Evolutionary conservation across 2,888 invertebrate species (phyloP).

Genomic region (Lasioglossum vierecki): DNA sequence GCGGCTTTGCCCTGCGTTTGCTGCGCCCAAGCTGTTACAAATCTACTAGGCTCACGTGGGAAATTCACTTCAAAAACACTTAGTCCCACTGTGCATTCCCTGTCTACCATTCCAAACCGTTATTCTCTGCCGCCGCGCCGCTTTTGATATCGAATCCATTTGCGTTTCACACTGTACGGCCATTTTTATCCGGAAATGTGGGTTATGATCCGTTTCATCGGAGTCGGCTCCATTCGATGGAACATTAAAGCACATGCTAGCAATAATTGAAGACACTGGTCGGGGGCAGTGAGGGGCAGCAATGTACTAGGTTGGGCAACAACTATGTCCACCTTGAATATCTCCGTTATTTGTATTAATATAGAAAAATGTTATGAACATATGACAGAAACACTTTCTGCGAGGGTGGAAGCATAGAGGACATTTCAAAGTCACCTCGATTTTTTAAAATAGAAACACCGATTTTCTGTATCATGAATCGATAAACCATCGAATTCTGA

Average conservation of each 20-base stretch:
- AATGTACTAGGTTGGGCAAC: neutral
- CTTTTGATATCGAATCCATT: neutral
- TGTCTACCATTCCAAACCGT: neutral
- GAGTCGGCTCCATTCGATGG: neutral
- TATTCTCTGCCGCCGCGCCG: neutral
- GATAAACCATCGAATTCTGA: no score
- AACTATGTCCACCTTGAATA: no score
- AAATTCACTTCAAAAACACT: constrained; percentile 60
- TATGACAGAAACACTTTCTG: no score
- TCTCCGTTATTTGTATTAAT: neutral
- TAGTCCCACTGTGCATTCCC: constrained; percentile 17
- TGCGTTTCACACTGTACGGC: neutral
- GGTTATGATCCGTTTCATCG: neutral
- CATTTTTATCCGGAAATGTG: neutral
- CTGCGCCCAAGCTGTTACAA: constrained; percentile 53
- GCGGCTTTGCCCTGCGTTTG: constrained; percentile 64
- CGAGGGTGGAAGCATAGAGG: no score
- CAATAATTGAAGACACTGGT: neutral
- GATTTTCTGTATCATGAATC: no score
- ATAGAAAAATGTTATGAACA: no score
- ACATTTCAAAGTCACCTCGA: no score
- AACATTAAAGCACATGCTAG: neutral
- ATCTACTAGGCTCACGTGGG: constrained; percentile 54
- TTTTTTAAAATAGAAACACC: no score
- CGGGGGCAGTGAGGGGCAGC: neutral